These are phyloP conservation scores for Habrosyne pyritoides DNA, from an alignment of 2,888 invertebrate species.

Conservation along the genomic window DNA sequence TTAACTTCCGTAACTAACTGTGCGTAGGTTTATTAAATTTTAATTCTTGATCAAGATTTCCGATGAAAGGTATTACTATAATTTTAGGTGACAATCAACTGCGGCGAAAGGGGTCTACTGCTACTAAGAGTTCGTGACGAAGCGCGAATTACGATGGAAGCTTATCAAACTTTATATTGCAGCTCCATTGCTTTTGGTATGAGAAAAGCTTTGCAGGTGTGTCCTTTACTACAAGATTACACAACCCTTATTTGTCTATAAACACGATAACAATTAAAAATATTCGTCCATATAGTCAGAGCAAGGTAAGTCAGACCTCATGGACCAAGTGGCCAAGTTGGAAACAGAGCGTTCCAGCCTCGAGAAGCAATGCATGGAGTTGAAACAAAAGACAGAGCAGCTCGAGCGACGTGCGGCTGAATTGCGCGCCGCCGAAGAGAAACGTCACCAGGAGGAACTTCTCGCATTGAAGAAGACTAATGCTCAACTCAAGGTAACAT, in stretches of 20 bases:
- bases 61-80: not conserved
- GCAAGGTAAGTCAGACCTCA: constrained; percentile 93
- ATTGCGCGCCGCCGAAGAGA: constrained; percentile 93
- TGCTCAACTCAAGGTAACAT: constrained; percentile 91
- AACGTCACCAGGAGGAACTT: constrained; percentile 96
- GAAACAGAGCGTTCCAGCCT: constrained; percentile 86
- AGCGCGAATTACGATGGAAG: constrained; percentile 97
- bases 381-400: constrained; percentile 88
- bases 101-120: constrained; percentile 97
- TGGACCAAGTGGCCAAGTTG: constrained; percentile 88
- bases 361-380: constrained; percentile 84
- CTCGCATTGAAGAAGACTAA: constrained; percentile 96
- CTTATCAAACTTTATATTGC: constrained; percentile 98
- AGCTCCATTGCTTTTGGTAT: constrained; percentile 99
- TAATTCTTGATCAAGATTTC: too few relatives aligned
- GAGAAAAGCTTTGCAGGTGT: constrained; percentile 96
- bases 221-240: not conserved
- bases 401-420: constrained; percentile 92
- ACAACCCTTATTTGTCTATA: not conserved
- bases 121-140: constrained; percentile 97
- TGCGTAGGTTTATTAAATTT: too few relatives aligned
- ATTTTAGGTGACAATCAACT: constrained; percentile 96
- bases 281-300: constrained; percentile 84
- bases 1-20: too few relatives aligned
- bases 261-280: too few relatives aligned